phyloP scores from a whole-genome alignment of 1,140 invertebrate genomes.

The Agraylea sexmaculata region DNA sequence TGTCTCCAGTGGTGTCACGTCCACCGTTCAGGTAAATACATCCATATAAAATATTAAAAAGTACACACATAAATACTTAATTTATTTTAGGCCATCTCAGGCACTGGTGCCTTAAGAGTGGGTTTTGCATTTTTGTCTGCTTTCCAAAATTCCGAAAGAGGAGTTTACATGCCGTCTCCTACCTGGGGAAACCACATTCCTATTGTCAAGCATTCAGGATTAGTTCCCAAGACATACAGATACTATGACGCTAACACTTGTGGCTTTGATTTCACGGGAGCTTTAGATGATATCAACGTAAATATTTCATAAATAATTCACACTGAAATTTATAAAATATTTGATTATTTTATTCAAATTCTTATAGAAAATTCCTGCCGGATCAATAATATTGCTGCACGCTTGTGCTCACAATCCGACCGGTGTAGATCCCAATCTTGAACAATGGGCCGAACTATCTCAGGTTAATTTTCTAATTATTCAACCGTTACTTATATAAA shows the following conservation, averaged over 20 bases:
- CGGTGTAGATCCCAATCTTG: constrained; percentile 85
- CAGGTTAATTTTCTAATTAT: constrained; percentile 23
- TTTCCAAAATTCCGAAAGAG: constrained; percentile 76
- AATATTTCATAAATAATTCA: constrained; percentile 31
- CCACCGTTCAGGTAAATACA: constrained; percentile 52
- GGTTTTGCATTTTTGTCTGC: constrained; percentile 82
- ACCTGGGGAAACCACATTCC: constrained; percentile 98
- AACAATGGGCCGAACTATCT: constrained; percentile 83
- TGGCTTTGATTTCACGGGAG: constrained; percentile 87
- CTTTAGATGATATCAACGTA: constrained; percentile 83
- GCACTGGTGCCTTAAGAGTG: constrained; percentile 91
- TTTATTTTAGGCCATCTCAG: constrained; percentile 86
- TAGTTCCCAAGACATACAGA: constrained; percentile 82
- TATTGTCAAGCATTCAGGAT: constrained; percentile 81
- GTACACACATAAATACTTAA: constrained; percentile 24
- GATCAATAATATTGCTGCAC: constrained; percentile 87
- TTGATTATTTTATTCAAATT: constrained; percentile 15
- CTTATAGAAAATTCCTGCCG: constrained; percentile 83
- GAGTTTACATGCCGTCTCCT: constrained; percentile 86
- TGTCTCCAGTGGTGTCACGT: constrained; percentile 56
- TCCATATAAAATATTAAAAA: neutral
- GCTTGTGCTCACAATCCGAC: constrained; percentile 99
- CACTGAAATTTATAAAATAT: neutral
- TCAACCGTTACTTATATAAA: neutral
- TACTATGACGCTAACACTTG: constrained; percentile 95